A percentile compares a stretch with the other conserved stretches of the same genome.
phyloP scores from a whole-genome alignment of 2,888 invertebrate species.

The Clusia tigrina region DNA sequence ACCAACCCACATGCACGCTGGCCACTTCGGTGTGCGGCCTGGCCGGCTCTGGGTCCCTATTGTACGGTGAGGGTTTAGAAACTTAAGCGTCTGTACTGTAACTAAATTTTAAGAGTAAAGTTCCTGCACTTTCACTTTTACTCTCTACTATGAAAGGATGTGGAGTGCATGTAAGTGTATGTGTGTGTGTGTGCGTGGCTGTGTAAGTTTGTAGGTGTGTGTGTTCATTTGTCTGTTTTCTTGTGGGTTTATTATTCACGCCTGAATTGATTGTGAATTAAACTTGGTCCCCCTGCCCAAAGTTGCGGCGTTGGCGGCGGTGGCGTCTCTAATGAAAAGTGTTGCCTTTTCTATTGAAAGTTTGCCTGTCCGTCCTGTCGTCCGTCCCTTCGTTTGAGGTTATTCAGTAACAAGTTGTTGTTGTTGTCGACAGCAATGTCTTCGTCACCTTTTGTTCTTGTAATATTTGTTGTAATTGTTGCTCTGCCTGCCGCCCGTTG shows the following conservation, averaged over 20 bases:
- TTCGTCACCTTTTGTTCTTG: constrained; percentile 29
- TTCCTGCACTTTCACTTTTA: constrained; percentile 57
- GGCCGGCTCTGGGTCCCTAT: constrained; percentile 11
- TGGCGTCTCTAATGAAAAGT: constrained; percentile 14
- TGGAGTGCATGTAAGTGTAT: constrained; percentile 20
- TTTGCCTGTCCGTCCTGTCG: not conserved
- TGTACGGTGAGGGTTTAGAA: constrained; percentile 37
- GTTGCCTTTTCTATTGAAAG: constrained; percentile 20
- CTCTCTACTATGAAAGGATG: not conserved
- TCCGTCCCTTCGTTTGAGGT: constrained; percentile 47
- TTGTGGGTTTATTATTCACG: constrained; percentile 63
- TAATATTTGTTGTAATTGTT: constrained; percentile 16
- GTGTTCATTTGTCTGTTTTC: constrained; percentile 47
- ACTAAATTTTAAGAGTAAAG: constrained; percentile 49
- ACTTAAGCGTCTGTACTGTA: constrained; percentile 52
- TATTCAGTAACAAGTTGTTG: constrained; percentile 55
- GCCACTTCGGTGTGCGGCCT: not conserved
- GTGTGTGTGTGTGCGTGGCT: constrained; percentile 19
- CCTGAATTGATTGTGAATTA: constrained; percentile 64
- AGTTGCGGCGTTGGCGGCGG: not conserved
- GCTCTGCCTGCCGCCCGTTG: too few relatives aligned
- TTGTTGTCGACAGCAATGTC: constrained; percentile 32
- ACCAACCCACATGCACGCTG: constrained; percentile 36
- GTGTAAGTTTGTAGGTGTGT: not conserved
- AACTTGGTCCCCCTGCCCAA: constrained; percentile 50